Evolutionary conservation across 2,797 vertebrate species (phyloP).

Genomic region (Enteromius radiatus): DNA sequence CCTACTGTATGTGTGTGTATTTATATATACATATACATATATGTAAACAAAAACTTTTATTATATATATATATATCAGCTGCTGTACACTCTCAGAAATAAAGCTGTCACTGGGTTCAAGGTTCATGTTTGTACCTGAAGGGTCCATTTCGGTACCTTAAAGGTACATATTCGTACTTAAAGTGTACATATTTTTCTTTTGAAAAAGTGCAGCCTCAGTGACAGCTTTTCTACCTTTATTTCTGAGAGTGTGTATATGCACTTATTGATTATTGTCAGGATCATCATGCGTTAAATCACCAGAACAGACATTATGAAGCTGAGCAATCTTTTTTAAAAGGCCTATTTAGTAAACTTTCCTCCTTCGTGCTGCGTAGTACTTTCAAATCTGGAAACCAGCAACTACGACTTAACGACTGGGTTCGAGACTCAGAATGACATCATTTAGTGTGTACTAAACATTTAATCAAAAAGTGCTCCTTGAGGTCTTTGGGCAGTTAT

Average conservation of each 20-base stretch:
- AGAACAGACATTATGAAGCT: background rate
- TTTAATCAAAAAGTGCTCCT: constrained; percentile 11
- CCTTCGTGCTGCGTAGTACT: background rate
- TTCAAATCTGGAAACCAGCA: constrained; percentile 14
- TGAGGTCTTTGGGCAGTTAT: constrained; percentile 56
- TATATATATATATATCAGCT: no score
- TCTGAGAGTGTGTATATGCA: background rate
- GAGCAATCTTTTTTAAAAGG: background rate
- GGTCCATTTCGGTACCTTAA: no score
- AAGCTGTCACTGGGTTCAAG: no score
- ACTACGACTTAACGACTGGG: background rate
- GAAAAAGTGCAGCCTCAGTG: no score
- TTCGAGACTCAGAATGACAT: background rate
- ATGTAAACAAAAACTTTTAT: no score
- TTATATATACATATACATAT: no score
- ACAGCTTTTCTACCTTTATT: no score
- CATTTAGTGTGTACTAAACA: constrained; percentile 27
- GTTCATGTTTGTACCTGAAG: no score
- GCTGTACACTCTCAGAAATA: no score
- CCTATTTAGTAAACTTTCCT: background rate
- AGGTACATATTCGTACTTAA: no score
- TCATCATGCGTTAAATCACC: background rate
- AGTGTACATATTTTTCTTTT: no score
- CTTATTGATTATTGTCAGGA: background rate
- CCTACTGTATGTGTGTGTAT: no score